Evolutionary conservation across 2,888 invertebrate genomes (phyloP), one percentile per base, ranked within the genome.

Genomic region (Ctena decussata): DNA sequence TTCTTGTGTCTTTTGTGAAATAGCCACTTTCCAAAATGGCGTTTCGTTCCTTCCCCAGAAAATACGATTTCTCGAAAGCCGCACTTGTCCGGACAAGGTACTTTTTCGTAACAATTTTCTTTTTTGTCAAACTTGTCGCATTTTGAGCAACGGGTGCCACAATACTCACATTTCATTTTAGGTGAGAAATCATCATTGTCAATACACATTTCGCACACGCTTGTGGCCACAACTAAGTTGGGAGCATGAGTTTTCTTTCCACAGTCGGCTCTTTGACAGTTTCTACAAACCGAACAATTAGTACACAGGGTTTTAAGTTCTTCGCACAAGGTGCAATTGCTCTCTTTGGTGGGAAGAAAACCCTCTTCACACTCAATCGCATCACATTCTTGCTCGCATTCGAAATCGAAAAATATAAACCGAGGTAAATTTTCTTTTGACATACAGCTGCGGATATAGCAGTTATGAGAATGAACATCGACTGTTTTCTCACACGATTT

Each of bases 51-150:
- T 35, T 24, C 41, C 24, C 84, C 89, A 39, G 60, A 18, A 75
- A 89, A 86, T 18, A 78, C 57, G 57, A 53, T 30, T 77, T 89
- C 89, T 30, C 86, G 41, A 35, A 77, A 80, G 5, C 86, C 86
- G 37, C 89, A 87, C 35, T 49, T 57, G 57, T 57, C 57, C 1
- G 27, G 57, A 57, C 57, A 57, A 57, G 57, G 27, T 8, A 27
- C n/a, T n/a, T n/a, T n/a, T n/a, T n/a, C n/a, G n/a, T n/a, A n/a
- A n/a, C n/a, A n/a, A n/a, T n/a, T n/a, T n/a, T n/a, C n/a, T n/a
- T n/a, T n/a, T n/a, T n/a, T n/a, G n/a, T n/a, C n/a, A n/a, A n/a
- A n/a, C n/a, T n/a, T 15, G 6, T 57, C 15, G 30, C 57, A 57
- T 57, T 57, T 57, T 57, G 57, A 24, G 57, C 57, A 57, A 57